phyloP scores from a whole-genome alignment of 2,113 vertebrate genomes.

The Erpornis zantholeuca region DNA sequence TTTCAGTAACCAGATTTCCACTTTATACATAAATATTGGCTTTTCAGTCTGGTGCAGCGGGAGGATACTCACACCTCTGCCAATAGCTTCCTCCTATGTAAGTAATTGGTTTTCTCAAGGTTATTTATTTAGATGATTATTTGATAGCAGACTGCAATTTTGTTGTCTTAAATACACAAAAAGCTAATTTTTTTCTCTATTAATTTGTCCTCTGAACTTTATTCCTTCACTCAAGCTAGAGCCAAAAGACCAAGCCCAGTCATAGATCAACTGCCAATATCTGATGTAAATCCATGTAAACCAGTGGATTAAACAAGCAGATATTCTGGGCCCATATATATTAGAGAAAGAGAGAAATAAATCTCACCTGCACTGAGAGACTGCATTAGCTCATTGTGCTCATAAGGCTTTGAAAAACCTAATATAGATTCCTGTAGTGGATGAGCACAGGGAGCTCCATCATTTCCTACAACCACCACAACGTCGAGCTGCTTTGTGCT shows the following conservation, averaged over 20 bases:
- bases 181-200: background rate
- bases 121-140: conserved; percentile 27
- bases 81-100: background rate
- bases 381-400: conserved; percentile 30
- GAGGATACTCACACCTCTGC: background rate
- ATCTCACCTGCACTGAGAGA: conserved; percentile 2
- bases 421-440: background rate
- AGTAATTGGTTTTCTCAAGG: conserved; percentile 36
- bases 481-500: background rate
- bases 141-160: background rate
- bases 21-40: background rate
- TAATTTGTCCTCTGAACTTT: conserved; percentile 13
- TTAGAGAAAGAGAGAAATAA: conserved; percentile 33
- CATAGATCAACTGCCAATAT: conserved; percentile 41
- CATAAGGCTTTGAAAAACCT: conserved; percentile 13
- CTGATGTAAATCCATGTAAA: conserved; percentile 20
- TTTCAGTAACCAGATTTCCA: background rate
- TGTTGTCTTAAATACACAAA: background rate
- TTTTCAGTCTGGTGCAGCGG: background rate
- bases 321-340: background rate
- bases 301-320: conserved; percentile 32
- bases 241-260: background rate
- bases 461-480: background rate
- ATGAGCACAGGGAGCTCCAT: background rate
- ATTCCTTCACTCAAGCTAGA: background rate